phyloP scores from a whole-genome alignment of 2,797 vertebrate genomes.

The Harpagifer antarcticus region DNA sequence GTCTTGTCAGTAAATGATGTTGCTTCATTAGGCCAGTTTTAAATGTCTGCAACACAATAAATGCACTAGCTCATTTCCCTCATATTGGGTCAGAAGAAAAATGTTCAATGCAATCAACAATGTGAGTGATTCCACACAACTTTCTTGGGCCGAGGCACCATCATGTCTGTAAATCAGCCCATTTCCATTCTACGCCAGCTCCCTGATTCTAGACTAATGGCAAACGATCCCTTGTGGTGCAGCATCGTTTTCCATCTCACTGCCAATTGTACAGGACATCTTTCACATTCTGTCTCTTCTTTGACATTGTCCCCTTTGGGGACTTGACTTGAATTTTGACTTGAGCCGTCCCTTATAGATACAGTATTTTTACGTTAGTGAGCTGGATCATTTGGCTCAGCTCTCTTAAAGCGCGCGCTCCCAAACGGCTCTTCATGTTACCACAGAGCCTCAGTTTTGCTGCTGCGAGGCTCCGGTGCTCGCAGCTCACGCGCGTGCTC shows the following conservation, averaged over 20 bases:
- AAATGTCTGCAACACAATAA: constrained; percentile 12
- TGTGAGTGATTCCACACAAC: constrained; percentile 36
- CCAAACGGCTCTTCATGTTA: no score
- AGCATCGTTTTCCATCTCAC: constrained; percentile 75
- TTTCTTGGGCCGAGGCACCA: constrained; percentile 47
- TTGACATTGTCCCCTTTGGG: constrained; percentile 68
- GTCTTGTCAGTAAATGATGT: not conserved
- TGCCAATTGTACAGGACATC: constrained; percentile 76
- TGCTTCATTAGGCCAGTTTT: constrained; percentile 6
- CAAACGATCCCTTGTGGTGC: constrained; percentile 73
- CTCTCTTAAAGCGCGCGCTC: no score
- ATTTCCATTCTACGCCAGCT: constrained; percentile 77
- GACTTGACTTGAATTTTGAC: no score
- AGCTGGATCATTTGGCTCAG: no score
- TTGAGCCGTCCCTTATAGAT: no score
- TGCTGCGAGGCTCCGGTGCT: no score
- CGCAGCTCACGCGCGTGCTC: no score
- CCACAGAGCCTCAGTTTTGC: no score
- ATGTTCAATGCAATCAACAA: constrained; percentile 35
- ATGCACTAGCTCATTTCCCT: constrained; percentile 17
- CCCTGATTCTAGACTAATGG: constrained; percentile 70
- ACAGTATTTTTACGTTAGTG: no score
- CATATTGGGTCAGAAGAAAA: constrained; percentile 40
- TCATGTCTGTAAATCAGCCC: constrained; percentile 69
- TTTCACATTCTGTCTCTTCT: constrained; percentile 73